phyloP scores from a whole-genome alignment of 1,140 invertebrate genomes.

The Rhagoletis zephyria region DNA sequence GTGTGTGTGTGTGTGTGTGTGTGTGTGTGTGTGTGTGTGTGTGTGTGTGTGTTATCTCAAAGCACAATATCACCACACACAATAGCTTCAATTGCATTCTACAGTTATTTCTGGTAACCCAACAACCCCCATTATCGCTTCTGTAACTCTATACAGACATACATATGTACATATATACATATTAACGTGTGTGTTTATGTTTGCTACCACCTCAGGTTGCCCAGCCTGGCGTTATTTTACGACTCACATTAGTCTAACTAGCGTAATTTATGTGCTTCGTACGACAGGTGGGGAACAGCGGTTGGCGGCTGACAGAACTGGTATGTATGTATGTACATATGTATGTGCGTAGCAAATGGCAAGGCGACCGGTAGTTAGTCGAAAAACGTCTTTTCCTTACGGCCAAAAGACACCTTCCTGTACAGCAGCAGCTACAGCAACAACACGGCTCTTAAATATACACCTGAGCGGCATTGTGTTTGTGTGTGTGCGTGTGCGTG shows the following conservation, averaged over 20 bases:
- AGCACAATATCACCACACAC: background rate
- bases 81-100: slow-evolving; percentile 1
- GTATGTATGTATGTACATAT: background rate
- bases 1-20: background rate
- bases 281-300: background rate
- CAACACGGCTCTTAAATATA: background rate
- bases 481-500: background rate
- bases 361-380: slow-evolving; percentile 34
- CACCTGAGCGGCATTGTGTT: background rate
- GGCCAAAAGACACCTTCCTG: slow-evolving; percentile 40
- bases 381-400: slow-evolving; percentile 48
- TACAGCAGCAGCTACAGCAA: background rate
- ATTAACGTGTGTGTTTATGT: background rate
- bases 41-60: background rate
- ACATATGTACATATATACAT: too few relatives aligned
- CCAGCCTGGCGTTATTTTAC: slow-evolving; percentile 52
- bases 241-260: slow-evolving; percentile 55
- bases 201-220: slow-evolving; percentile 1
- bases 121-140: slow-evolving; percentile 24
- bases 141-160: background rate
- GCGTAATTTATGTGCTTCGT: slow-evolving; percentile 53
- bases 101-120: background rate
- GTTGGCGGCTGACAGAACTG: background rate
- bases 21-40: background rate
- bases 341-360: slow-evolving; percentile 1